Conservation (phyloP, 23 tunicate species). For the Ciona savignyi region DNA sequence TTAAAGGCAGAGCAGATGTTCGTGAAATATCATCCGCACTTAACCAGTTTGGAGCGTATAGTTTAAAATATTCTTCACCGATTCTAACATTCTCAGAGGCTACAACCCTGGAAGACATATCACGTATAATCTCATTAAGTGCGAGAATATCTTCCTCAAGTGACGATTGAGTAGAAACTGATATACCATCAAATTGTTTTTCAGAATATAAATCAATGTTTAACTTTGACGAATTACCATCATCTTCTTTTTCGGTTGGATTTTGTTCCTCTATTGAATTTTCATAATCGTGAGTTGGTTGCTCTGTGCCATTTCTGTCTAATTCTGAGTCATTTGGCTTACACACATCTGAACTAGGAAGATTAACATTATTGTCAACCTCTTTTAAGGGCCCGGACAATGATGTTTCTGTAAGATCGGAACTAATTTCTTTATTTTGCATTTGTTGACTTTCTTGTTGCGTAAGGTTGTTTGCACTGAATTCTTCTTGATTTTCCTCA, state of each 20-base stretch:
- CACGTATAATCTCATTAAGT: constrained; percentile 16
- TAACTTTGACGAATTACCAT: too few species aligned
- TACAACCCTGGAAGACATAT: neutral
- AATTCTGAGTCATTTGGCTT: too few species aligned
- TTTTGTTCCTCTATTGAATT: neutral
- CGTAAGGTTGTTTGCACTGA: too few species aligned
- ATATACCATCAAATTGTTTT: neutral
- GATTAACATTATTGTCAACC: too few species aligned
- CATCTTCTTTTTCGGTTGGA: neutral
- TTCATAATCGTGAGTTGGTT: neutral
- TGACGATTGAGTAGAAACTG: constrained; percentile 21
- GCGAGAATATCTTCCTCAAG: neutral
- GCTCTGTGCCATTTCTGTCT: neutral
- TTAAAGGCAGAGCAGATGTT: neutral
- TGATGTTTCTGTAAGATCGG: too few species aligned
- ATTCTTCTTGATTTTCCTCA: too few species aligned
- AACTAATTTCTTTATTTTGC: too few species aligned
- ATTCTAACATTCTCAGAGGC: constrained; percentile 5
- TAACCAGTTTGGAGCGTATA: neutral
- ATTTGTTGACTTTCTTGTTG: too few species aligned
- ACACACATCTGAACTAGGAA: too few species aligned
- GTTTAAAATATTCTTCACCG: constrained; percentile 1
- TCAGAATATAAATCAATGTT: too few species aligned
- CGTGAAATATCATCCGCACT: neutral
- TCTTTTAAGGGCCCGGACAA: too few species aligned